phyloP scores from a whole-genome alignment of 2,797 vertebrate genomes.

The Semotilus atromaculatus region DNA sequence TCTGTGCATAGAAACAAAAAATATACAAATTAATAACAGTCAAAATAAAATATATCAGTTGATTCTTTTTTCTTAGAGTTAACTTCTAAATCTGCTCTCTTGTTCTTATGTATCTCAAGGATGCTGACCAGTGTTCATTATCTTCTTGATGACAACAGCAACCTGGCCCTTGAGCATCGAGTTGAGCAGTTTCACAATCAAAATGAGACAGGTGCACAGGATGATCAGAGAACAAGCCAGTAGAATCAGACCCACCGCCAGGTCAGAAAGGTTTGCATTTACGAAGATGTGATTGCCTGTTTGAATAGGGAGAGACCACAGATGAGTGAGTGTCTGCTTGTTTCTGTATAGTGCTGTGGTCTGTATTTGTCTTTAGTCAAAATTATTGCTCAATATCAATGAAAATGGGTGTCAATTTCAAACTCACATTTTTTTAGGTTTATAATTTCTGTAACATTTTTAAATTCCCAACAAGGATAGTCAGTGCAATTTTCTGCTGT shows the following conservation, averaged over 20 bases:
- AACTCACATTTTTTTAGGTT: conserved; percentile 86
- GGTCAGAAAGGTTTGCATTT: conserved; percentile 78
- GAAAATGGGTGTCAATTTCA: background rate
- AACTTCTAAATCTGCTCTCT: background rate
- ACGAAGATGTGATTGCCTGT: conserved; percentile 88
- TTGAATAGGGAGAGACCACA: background rate
- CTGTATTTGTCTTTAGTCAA: background rate
- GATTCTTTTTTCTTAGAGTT: background rate
- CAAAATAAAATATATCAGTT: background rate
- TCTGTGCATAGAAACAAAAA: conserved; percentile 73
- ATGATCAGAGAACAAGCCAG: conserved; percentile 85
- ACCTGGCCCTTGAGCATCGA: conserved; percentile 95
- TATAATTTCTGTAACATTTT: conserved; percentile 78
- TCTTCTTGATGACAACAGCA: conserved; percentile 88
- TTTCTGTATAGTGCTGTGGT: background rate
- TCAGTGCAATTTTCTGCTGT: conserved; percentile 86
- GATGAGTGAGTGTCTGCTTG: background rate
- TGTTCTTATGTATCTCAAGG: background rate
- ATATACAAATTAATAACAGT: conserved; percentile 6
- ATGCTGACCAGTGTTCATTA: conserved; percentile 88
- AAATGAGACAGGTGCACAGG: conserved; percentile 88
- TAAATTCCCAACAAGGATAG: conserved; percentile 84
- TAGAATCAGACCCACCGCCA: conserved; percentile 87
- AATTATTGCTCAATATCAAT: background rate
- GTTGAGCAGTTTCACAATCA: conserved; percentile 92